Base-by-base conservation (phyloP, 1,140 invertebrate species). In the Drosophila serrata region DNA sequence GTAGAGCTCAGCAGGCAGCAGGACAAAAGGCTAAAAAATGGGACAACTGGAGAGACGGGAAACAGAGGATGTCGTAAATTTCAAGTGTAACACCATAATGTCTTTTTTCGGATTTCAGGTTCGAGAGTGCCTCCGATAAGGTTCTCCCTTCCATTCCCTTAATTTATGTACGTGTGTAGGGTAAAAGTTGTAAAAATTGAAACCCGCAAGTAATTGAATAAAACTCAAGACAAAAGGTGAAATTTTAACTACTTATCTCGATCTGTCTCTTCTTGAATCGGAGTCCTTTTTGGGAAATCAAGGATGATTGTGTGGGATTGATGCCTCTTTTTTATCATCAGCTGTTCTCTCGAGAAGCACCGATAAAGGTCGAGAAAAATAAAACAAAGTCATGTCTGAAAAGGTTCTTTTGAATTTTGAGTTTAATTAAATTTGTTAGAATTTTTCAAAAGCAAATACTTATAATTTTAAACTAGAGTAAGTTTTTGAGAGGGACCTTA, bases 11-110 rank as follows among this genome's bases (percentile, higher is more conserved):
- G 80, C 76, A 62, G 82, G 84, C 61, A 64, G 33, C 64, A 67
- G 62, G 57, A 87, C 84, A 87, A 80, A 80, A 74, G 82, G 76
- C 76, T 62, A 87, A 87, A 84, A 76, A 82, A 67, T 84, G 73
- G 77, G 80, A 88, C 84, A 56, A 59, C 17, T 58, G 49, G 65
- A 46, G 65, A 46, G 46, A 42, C 43, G 63, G 43, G 63, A 45
- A 63, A 68, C 64, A 81, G 85, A 88, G 85, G 85, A 88, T 88
- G 86, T 88, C 85, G 77, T 88, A 90, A 90, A 88, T 88, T 81
- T 90, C 81, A 81, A 90, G 86, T 85, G 81, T 90, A 85, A 85
- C 81, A 90, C 84, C 77, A 75, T 72, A 88, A 81, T 68, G 69
- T 75, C 59, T 84, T 68, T 67, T 63, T 45, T 46, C 39, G 68